Evolutionary conservation across 1,140 invertebrate genomes (phyloP).

Genomic region (Drosophila mayri): DNA sequence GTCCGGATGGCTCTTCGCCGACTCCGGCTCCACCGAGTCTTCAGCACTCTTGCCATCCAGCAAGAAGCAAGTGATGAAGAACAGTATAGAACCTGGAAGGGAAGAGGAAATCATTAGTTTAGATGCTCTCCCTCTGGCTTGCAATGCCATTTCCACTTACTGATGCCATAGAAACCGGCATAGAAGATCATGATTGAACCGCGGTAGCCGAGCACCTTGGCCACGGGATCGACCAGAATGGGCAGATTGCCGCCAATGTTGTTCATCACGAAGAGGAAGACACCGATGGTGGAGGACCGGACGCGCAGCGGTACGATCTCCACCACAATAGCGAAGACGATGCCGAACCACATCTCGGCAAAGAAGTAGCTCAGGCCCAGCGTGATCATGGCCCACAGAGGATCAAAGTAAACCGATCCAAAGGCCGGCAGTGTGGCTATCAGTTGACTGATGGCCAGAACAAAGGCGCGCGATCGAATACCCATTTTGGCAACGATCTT

Average conservation of each 20-base stretch:
- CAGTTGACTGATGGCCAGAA: conserved; percentile 93
- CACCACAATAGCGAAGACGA: conserved; percentile 94
- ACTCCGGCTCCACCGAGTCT: conserved; percentile 26
- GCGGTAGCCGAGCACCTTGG: conserved; percentile 92
- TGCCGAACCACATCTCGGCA: conserved; percentile 97
- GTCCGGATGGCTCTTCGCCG: conserved; percentile 57
- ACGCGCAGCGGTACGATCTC: conserved; percentile 93
- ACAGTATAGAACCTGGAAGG: conserved; percentile 71
- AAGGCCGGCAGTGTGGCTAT: conserved; percentile 95
- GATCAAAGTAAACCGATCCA: conserved; percentile 93
- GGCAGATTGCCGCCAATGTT: conserved; percentile 96
- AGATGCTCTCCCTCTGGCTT: too few relatives aligned
- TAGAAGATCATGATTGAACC: conserved; percentile 94
- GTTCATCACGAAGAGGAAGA: conserved; percentile 96
- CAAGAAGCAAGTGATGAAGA: conserved; percentile 80
- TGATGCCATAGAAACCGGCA: conserved; percentile 93
- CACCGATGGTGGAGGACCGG: conserved; percentile 92
- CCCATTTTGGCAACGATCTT: conserved; percentile 95
- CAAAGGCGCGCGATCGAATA: conserved; percentile 92
- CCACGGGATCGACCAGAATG: conserved; percentile 93
- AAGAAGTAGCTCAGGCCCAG: conserved; percentile 94
- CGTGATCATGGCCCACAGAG: conserved; percentile 94
- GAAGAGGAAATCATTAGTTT: neutral
- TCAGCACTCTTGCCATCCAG: conserved; percentile 68
- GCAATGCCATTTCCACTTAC: conserved; percentile 76